phyloP scores from a whole-genome alignment of 2,888 invertebrate species.

The Sialis lutaria region DNA sequence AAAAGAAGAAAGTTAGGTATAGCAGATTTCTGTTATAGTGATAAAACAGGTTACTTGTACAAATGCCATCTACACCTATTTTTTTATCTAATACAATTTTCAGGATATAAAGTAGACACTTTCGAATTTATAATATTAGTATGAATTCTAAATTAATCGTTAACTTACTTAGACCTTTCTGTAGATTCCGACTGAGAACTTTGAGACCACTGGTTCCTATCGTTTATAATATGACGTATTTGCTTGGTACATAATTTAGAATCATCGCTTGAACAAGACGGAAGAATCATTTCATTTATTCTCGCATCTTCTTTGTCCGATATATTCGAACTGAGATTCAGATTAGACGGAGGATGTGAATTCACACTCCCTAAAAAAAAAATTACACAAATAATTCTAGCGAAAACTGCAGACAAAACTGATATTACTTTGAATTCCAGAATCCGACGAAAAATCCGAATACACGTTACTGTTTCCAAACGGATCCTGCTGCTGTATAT shows the following conservation, averaged over 20 bases:
- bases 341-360: conserved; percentile 1
- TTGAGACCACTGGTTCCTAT: conserved; percentile 20
- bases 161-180: too few species aligned
- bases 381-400: too few species aligned
- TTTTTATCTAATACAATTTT: too few species aligned
- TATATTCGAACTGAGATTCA: neutral
- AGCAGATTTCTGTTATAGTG: too few species aligned
- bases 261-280: neutral
- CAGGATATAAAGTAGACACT: too few species aligned
- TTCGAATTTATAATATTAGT: too few species aligned
- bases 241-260: neutral
- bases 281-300: neutral
- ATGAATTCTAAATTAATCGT: too few species aligned
- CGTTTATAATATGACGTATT: conserved; percentile 1
- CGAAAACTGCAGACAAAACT: too few species aligned
- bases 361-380: too few species aligned
- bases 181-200: conserved; percentile 10
- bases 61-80: too few species aligned
- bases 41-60: too few species aligned
- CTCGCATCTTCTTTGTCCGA: neutral
- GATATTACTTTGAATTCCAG: neutral
- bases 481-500: neutral
- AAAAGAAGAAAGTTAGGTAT: too few species aligned
- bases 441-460: neutral
- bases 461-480: neutral